Percentiles rank a stretch among this genome's conserved stretches.
Conservation (phyloP, 1,140 invertebrate genomes). For the Drosophila rufa region DNA sequence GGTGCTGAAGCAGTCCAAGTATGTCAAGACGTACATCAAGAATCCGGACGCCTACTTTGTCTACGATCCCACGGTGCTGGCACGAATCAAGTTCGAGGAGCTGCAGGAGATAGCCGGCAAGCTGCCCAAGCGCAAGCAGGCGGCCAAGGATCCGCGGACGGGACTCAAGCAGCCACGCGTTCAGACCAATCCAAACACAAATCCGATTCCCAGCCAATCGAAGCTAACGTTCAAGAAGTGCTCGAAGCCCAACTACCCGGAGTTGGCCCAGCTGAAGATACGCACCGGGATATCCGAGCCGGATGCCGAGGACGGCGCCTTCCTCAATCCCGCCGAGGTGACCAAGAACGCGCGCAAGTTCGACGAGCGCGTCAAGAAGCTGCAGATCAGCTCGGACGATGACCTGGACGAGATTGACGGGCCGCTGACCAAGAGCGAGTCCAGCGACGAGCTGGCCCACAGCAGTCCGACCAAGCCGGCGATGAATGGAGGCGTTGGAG, state of each 20-base stretch:
- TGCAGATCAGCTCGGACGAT: slow-evolving; percentile 82
- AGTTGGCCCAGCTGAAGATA: slow-evolving; percentile 81
- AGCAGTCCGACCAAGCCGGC: slow-evolving; percentile 9
- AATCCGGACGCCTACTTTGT: slow-evolving; percentile 82
- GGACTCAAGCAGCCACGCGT: slow-evolving; percentile 20
- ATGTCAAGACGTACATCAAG: slow-evolving; percentile 84
- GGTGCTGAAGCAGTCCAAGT: slow-evolving; percentile 84
- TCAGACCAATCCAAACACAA: not conserved
- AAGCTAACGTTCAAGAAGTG: slow-evolving; percentile 70
- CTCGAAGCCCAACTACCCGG: slow-evolving; percentile 83
- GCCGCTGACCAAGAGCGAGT: slow-evolving; percentile 76
- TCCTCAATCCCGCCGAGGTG: slow-evolving; percentile 78
- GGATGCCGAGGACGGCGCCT: slow-evolving; percentile 36
- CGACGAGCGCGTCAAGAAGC: slow-evolving; percentile 79
- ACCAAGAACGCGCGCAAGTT: slow-evolving; percentile 83
- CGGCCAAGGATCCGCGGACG: slow-evolving; percentile 10
- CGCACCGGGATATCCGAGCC: slow-evolving; percentile 67
- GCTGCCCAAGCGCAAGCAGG: slow-evolving; percentile 53
- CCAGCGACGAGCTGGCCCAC: slow-evolving; percentile 68
- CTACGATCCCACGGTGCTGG: slow-evolving; percentile 82
- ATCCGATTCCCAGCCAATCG: slow-evolving; percentile 4
- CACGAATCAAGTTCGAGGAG: slow-evolving; percentile 74
- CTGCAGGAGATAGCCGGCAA: slow-evolving; percentile 45
- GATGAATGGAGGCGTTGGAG: not conserved
- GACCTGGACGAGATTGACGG: slow-evolving; percentile 83